These are phyloP conservation scores for Zaprionus tsacasi DNA, from an alignment of 1,140 invertebrate species.

Conservation along the genomic window DNA sequence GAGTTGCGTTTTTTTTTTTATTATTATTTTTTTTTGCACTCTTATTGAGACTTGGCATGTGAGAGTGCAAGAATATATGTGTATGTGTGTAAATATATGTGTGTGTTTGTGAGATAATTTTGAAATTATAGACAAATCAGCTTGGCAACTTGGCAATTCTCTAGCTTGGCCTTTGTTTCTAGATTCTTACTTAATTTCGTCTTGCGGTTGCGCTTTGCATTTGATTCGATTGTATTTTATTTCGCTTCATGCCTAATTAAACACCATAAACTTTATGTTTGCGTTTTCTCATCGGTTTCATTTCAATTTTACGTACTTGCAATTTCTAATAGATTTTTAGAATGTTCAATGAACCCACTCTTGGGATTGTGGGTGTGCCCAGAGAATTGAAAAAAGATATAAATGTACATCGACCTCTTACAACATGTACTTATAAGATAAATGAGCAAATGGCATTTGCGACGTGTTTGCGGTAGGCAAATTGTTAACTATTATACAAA, in stretches of 20 bases:
- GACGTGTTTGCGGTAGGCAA: conserved; percentile 41
- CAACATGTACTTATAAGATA: conserved; percentile 41
- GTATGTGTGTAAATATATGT: conserved; percentile 19
- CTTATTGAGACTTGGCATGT: neutral
- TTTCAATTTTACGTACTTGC: too few species aligned
- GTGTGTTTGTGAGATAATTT: conserved; percentile 50
- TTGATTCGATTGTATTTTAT: conserved; percentile 46
- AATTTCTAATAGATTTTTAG: conserved; percentile 26
- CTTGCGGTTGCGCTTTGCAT: conserved; percentile 63
- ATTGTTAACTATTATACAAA: conserved; percentile 44
- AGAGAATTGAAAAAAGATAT: neutral
- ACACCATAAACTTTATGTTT: conserved; percentile 37
- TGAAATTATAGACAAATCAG: conserved; percentile 49
- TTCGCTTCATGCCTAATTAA: conserved; percentile 72
- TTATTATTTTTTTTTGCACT: neutral
- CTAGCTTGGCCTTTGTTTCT: conserved; percentile 42
- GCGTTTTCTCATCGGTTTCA: too few species aligned
- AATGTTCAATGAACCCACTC: conserved; percentile 36
- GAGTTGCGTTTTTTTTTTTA: neutral
- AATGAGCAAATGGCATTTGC: conserved; percentile 42
- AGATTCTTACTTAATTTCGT: conserved; percentile 61
- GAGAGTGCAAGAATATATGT: conserved; percentile 5
- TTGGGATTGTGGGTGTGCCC: conserved; percentile 36
- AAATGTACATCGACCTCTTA: conserved; percentile 2
- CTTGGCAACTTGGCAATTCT: neutral